These are phyloP conservation scores for Notoglanidium macrostoma DNA, from an alignment of 2,797 vertebrate species.

Conservation along the genomic window DNA sequence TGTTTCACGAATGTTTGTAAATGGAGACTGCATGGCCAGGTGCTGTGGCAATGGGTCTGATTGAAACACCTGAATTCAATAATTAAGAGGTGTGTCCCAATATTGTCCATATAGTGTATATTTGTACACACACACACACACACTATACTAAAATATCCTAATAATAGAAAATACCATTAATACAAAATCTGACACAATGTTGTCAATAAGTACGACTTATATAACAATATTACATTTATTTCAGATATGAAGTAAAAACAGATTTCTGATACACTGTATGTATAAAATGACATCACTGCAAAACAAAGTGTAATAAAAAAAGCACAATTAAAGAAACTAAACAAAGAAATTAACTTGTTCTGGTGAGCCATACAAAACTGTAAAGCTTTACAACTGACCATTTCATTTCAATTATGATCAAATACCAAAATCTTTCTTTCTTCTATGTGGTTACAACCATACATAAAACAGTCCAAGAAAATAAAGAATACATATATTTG, in stretches of 20 bases:
- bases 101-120: too few species aligned
- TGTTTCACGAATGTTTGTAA: too few species aligned
- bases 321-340: not conserved
- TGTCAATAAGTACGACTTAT: not conserved
- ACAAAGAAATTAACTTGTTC: slow-evolving; percentile 11
- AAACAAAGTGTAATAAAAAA: not conserved
- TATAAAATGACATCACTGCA: slow-evolving; percentile 25
- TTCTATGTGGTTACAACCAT: slow-evolving; percentile 29
- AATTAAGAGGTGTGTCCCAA: too few species aligned
- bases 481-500: not conserved
- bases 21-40: too few species aligned
- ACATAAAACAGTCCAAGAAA: slow-evolving; percentile 28
- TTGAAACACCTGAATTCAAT: too few species aligned
- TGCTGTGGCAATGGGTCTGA: too few species aligned
- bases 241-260: not conserved
- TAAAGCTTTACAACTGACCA: slow-evolving; percentile 53
- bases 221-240: slow-evolving; percentile 27
- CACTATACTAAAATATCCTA: not conserved
- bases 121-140: too few species aligned
- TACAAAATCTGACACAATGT: not conserved
- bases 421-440: slow-evolving; percentile 35
- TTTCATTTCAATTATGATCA: slow-evolving; percentile 46
- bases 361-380: slow-evolving; percentile 5
- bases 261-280: not conserved
- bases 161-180: not conserved